These are phyloP conservation scores for Elanus axillaris DNA, from an alignment of 2,113 vertebrate species.

Conservation along the genomic window DNA sequence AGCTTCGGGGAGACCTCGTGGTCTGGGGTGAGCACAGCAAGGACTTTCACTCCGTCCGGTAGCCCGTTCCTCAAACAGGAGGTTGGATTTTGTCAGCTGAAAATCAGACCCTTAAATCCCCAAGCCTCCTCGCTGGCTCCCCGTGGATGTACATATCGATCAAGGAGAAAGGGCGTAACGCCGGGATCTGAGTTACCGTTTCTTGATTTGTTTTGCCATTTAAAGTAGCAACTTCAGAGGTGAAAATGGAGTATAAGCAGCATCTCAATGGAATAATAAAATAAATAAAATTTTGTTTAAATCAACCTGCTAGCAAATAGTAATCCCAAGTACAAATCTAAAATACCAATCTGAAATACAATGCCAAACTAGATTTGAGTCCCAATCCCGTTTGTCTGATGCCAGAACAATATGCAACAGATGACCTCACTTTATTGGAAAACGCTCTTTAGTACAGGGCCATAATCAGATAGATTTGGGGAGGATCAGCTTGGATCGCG, in stretches of 20 bases:
- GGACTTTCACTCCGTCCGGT: rapidly evolving
- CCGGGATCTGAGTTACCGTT: background rate
- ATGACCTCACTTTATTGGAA: background rate
- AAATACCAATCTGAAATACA: background rate
- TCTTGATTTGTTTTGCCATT: background rate
- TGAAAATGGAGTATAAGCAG: background rate
- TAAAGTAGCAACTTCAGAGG: background rate
- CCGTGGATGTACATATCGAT: rapidly evolving
- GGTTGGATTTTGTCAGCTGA: background rate
- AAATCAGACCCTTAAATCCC: background rate
- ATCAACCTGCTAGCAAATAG: background rate
- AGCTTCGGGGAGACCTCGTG: background rate
- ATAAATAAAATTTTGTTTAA: background rate
- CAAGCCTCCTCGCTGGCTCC: background rate
- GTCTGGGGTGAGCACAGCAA: background rate
- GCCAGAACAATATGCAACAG: background rate
- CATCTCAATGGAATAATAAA: too few species aligned
- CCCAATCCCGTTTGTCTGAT: background rate
- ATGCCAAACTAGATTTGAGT: background rate
- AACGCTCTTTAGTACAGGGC: background rate
- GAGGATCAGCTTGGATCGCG: background rate
- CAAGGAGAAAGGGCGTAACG: background rate
- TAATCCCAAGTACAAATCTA: background rate
- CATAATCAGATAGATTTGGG: background rate
- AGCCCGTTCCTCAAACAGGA: background rate